These are phyloP conservation scores for Thomomys bottae DNA, from an alignment of 2,113 vertebrate genomes.

Conservation along the genomic window DNA sequence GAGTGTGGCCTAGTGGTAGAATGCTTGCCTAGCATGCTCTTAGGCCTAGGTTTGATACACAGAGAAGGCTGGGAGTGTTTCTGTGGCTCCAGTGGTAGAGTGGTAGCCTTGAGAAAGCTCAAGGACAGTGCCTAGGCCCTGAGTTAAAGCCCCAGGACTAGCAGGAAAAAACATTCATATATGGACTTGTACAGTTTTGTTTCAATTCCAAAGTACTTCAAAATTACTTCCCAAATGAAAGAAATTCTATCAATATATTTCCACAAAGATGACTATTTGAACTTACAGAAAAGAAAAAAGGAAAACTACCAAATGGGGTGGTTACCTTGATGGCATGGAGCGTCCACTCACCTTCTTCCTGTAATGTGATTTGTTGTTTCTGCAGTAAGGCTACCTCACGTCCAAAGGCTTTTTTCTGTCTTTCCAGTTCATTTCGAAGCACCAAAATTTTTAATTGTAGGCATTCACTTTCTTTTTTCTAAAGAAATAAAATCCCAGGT, in stretches of 20 bases:
- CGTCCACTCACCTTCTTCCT: constrained; percentile 90
- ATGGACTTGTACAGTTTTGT: neutral
- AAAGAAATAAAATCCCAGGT: constrained; percentile 63
- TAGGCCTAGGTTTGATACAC: too few species aligned
- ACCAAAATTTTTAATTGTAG: constrained; percentile 95
- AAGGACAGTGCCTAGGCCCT: too few species aligned
- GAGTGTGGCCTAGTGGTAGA: too few species aligned
- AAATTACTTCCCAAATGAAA: neutral
- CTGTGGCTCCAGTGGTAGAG: too few species aligned
- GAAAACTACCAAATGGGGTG: neutral
- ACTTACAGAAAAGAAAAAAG: neutral
- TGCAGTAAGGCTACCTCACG: constrained; percentile 91
- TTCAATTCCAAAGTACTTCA: constrained; percentile 19
- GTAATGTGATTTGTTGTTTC: constrained; percentile 89
- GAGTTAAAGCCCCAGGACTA: too few species aligned
- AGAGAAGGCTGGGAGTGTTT: too few species aligned
- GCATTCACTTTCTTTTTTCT: constrained; percentile 98
- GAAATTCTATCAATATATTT: neutral
- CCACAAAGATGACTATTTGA: neutral
- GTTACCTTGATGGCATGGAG: rapidly evolving
- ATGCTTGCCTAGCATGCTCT: too few species aligned
- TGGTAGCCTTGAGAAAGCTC: too few species aligned
- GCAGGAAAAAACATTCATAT: too few species aligned
- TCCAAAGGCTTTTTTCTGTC: constrained; percentile 93
- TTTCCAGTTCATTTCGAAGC: constrained; percentile 94